Evolutionary conservation across 2,888 invertebrate genomes (phyloP).

Genomic region (Hyalella azteca): DNA sequence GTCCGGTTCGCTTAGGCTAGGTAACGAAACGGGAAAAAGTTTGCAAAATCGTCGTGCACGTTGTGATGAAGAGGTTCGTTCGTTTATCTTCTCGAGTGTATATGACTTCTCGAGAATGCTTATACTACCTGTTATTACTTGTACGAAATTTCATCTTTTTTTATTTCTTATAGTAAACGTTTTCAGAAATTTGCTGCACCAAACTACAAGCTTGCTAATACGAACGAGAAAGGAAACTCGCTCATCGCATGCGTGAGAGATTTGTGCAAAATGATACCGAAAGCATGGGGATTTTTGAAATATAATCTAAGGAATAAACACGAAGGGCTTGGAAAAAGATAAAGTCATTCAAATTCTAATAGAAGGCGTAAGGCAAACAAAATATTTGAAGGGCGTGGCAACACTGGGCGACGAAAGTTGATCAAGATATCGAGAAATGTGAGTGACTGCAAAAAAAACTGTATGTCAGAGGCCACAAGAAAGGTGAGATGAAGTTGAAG

Average conservation of each 20-base stretch:
- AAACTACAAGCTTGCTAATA: no score
- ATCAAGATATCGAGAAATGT: neutral
- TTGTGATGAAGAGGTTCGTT: no score
- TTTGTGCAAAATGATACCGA: neutral
- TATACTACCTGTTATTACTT: no score
- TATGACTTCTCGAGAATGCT: no score
- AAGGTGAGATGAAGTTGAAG: neutral
- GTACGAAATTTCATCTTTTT: no score
- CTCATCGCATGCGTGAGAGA: neutral
- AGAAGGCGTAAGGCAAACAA: neutral
- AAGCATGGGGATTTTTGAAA: neutral
- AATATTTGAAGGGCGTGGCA: neutral
- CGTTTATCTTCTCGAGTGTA: no score
- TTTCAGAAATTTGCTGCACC: no score
- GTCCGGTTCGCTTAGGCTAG: no score
- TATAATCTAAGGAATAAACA: neutral
- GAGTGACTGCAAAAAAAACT: neutral
- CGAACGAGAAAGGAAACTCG: no score
- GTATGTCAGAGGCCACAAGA: constrained; percentile 1
- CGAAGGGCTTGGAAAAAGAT: neutral
- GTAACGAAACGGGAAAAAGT: no score
- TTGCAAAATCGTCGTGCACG: no score
- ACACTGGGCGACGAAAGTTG: neutral
- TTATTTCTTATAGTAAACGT: no score
- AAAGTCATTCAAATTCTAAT: neutral